Base-by-base conservation (phyloP, 37 sponge, comb jelly and placozoan genomes). In the Hormiphora californensis region DNA sequence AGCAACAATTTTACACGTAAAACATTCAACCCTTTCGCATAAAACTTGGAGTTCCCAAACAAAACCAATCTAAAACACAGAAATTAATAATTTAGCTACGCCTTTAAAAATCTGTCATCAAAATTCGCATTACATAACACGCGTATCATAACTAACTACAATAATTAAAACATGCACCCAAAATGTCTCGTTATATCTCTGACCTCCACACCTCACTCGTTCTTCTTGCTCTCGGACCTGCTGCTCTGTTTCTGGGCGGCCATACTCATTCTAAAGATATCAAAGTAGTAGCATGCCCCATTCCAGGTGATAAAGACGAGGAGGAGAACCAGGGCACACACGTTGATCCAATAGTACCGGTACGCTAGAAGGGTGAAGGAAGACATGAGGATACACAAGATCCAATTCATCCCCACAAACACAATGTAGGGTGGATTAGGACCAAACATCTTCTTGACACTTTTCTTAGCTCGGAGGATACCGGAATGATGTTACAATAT, bases 381-480 rank as follows among this genome's bases (percentile, higher is more conserved):
- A 15, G 81, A 73, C n/a, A 41, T 27, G 8, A 73, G 0, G 3
- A 73, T 43, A 17, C 44, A 73, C 21, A 38, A 28, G 43, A 73
- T 41, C 43, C 32, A 32, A 30, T 73, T 73, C 39, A 40, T 36
- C 23, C 28, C 44, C 21, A 73, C 81, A 40, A 41, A 73, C 3
- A 73, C 81, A 21, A 73, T 73, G 81, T 73, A 73, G 0, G 81
- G 81, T 11, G 81, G 81, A 21, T 73, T 73, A 1, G 43, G 81
- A 40, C 81, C 81, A 40, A 73, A 73, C 3, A 73, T 19, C 36
- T 40, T 73, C 23, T 73, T 73, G 1, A 73, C 39, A 36, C 81
- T 73, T 51, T 73, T 73, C 49, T 73, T 73, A 4, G 81, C 81
- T 21, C 9, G 40, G 81, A 73, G 43, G n/a, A 21, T 73, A 73